A percentile compares a stretch with the other conserved stretches of the same genome.
Conservation (phyloP, 2,888 invertebrate genomes). For the Andrena praecox region DNA sequence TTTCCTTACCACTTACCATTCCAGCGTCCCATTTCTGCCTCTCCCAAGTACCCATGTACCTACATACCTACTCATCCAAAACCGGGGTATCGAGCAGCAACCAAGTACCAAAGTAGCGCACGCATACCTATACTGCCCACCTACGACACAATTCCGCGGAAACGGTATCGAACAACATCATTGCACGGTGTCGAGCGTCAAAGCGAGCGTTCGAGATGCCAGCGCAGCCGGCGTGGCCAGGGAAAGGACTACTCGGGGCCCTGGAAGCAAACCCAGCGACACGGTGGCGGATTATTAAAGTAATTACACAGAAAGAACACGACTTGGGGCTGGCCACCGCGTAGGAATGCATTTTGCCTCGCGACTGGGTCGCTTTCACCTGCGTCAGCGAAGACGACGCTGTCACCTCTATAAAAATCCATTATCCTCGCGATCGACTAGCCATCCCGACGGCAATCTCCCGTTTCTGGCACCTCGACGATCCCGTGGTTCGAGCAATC, state of each 20-base stretch:
- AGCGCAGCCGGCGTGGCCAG: background rate
- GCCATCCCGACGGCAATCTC: slow-evolving; percentile 42
- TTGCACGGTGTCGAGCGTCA: background rate
- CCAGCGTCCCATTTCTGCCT: too few species aligned
- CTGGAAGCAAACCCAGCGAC: slow-evolving; percentile 36
- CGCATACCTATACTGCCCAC: too few species aligned
- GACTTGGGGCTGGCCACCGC: slow-evolving; percentile 38
- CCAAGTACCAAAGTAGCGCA: too few species aligned
- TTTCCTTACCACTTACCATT: too few species aligned
- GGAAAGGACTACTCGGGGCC: slow-evolving; percentile 47
- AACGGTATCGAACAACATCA: too few species aligned
- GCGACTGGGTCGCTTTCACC: slow-evolving; percentile 76
- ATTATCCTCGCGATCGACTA: slow-evolving; percentile 64
- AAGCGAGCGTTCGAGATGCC: background rate
- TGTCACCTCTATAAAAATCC: slow-evolving; percentile 33
- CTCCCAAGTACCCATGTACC: too few species aligned
- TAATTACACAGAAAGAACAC: slow-evolving; percentile 67
- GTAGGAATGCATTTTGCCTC: slow-evolving; percentile 75
- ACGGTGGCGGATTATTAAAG: slow-evolving; percentile 67
- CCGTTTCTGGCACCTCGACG: slow-evolving; percentile 28
- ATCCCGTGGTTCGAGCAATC: background rate
- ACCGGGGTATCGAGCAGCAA: too few species aligned
- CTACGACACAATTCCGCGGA: too few species aligned
- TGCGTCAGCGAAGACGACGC: slow-evolving; percentile 21
- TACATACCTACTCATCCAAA: too few species aligned